These are phyloP conservation scores for Cynocephalus volans DNA, from an alignment of 2,113 vertebrate species.

Conservation along the genomic window DNA sequence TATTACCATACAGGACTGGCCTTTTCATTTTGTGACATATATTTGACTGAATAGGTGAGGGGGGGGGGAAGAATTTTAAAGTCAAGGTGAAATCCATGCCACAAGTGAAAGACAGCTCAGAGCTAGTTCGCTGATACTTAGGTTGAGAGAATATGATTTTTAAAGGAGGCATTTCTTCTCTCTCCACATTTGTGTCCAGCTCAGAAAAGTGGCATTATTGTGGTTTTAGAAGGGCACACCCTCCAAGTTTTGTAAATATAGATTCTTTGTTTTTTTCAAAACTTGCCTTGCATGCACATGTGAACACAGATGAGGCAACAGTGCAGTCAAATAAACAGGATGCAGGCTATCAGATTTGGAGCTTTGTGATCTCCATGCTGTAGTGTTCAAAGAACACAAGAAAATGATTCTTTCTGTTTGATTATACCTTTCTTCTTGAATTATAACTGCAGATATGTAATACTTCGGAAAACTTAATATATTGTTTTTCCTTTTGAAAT, in stretches of 20 bases:
- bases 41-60: not conserved
- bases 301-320: not conserved
- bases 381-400: constrained; percentile 9
- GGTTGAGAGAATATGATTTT: not conserved
- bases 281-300: not conserved
- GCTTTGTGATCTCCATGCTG: not conserved
- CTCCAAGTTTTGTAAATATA: not conserved
- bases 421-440: constrained; percentile 8
- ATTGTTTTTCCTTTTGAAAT: not conserved
- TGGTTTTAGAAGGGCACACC: not conserved
- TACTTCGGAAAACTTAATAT: not conserved
- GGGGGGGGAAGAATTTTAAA: not conserved
- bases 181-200: not conserved
- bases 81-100: not conserved
- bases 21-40: not conserved
- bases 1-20: not conserved
- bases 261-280: constrained; percentile 55
- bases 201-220: not conserved
- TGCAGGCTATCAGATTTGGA: constrained; percentile 56
- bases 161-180: not conserved
- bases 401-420: not conserved
- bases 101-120: not conserved
- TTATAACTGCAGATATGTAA: not conserved
- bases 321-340: constrained; percentile 70
- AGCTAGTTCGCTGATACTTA: constrained; percentile 23